Evolutionary conservation across 2,888 invertebrate genomes (phyloP).

Genomic region (Protonemura montana): DNA sequence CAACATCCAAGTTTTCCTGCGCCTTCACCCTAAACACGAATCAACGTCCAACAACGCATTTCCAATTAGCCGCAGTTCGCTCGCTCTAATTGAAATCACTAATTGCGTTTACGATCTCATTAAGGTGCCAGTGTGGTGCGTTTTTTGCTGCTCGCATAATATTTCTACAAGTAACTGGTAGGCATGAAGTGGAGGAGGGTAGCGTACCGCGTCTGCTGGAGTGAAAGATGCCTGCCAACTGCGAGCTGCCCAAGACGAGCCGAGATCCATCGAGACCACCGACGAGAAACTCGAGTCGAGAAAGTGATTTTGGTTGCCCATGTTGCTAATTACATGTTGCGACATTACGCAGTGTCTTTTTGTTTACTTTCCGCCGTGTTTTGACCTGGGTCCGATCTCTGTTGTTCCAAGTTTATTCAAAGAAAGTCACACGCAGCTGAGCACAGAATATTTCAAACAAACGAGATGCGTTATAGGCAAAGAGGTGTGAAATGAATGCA

Average conservation of each 20-base stretch:
- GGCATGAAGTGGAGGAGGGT: background rate
- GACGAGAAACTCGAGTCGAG: conserved; percentile 54
- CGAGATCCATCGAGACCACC: conserved; percentile 64
- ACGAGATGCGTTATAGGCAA: background rate
- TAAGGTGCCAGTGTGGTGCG: background rate
- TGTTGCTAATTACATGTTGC: conserved; percentile 15
- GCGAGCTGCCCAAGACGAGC: conserved; percentile 68
- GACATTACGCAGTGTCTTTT: background rate
- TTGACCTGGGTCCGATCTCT: background rate
- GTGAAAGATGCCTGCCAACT: conserved; percentile 57
- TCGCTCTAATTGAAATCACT: background rate
- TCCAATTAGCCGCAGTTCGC: background rate
- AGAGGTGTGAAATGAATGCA: background rate
- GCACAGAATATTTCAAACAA: background rate
- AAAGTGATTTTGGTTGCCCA: conserved; percentile 43
- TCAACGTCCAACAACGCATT: background rate
- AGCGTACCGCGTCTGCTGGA: conserved; percentile 9
- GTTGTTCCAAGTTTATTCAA: background rate
- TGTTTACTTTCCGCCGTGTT: background rate
- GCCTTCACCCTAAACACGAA: background rate
- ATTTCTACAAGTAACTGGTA: background rate
- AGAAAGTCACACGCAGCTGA: background rate
- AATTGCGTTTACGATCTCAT: background rate
- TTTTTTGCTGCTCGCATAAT: background rate
- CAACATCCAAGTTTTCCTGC: background rate